phyloP scores from a whole-genome alignment of 2,888 invertebrate species.

The Ctena decussata region DNA sequence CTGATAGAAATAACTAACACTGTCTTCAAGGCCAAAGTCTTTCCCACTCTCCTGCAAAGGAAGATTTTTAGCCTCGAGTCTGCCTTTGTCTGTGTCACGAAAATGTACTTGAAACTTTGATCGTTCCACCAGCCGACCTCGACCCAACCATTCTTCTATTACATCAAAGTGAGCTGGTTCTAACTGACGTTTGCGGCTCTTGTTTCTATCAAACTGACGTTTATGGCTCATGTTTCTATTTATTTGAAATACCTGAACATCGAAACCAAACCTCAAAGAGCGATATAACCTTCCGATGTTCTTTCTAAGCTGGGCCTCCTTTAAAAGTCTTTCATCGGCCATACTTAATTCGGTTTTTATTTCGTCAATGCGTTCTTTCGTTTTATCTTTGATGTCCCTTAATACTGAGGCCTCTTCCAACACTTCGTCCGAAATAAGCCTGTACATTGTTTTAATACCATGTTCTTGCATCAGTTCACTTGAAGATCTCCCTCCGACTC shows the following conservation, averaged over 20 bases:
- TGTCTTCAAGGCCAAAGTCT: background rate
- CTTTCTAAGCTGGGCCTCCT: background rate
- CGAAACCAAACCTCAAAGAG: background rate
- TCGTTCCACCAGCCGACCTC: background rate
- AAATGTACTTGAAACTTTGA: background rate
- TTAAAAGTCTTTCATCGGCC: background rate
- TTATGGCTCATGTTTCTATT: background rate
- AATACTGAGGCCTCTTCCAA: background rate
- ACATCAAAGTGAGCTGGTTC: background rate
- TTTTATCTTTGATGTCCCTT: background rate
- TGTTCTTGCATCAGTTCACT: conserved; percentile 34
- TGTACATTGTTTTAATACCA: background rate
- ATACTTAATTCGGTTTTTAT: background rate
- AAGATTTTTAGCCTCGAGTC: background rate
- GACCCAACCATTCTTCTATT: background rate
- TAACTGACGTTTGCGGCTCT: background rate
- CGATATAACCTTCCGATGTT: background rate
- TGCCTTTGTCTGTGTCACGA: background rate
- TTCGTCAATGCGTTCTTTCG: background rate
- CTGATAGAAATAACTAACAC: background rate
- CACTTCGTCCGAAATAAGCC: background rate
- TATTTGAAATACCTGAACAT: too few species aligned
- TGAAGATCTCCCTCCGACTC: conserved; percentile 82
- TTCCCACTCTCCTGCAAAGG: background rate
- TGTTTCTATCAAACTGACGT: background rate